These are phyloP conservation scores for Urocynchramus pylzowi DNA, from an alignment of 2,113 vertebrate species.

Conservation along the genomic window DNA sequence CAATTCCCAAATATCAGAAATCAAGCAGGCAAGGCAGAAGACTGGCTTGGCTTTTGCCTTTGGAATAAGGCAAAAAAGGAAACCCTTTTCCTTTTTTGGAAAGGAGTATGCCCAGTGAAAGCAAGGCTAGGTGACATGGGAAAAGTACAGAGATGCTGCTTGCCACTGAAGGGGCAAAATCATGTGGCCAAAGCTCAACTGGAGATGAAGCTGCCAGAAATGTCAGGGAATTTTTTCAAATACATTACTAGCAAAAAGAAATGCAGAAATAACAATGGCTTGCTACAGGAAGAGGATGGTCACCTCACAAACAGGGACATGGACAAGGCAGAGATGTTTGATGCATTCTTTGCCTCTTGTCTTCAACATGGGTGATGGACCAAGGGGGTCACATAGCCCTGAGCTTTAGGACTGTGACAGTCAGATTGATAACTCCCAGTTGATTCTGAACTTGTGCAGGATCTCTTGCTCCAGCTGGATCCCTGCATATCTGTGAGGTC, in stretches of 20 bases:
- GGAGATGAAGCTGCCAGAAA: not conserved
- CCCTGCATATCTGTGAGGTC: not conserved
- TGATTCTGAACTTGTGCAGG: fast-evolving
- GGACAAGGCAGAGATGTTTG: not conserved
- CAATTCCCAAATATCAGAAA: not conserved
- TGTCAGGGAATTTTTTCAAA: not conserved
- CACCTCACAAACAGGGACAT: not conserved
- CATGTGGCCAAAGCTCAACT: not conserved
- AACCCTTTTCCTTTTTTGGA: no score
- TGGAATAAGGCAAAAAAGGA: not conserved
- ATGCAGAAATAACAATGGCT: not conserved
- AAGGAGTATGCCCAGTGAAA: not conserved
- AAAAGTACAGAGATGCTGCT: not conserved
- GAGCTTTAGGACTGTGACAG: not conserved
- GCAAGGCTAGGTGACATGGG: fast-evolving
- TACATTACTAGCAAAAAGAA: not conserved
- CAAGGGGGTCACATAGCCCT: not conserved
- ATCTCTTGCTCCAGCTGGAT: not conserved
- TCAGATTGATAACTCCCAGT: not conserved
- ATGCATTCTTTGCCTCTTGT: not conserved
- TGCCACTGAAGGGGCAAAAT: not conserved
- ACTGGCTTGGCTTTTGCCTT: not conserved
- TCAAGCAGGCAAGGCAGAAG: not conserved
- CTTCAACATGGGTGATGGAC: not conserved
- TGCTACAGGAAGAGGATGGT: not conserved